Percentiles rank a stretch among this genome's conserved stretches.
These are phyloP conservation scores for Sebastes variabilis DNA, from an alignment of 2,797 vertebrate species.

Conservation along the genomic window DNA sequence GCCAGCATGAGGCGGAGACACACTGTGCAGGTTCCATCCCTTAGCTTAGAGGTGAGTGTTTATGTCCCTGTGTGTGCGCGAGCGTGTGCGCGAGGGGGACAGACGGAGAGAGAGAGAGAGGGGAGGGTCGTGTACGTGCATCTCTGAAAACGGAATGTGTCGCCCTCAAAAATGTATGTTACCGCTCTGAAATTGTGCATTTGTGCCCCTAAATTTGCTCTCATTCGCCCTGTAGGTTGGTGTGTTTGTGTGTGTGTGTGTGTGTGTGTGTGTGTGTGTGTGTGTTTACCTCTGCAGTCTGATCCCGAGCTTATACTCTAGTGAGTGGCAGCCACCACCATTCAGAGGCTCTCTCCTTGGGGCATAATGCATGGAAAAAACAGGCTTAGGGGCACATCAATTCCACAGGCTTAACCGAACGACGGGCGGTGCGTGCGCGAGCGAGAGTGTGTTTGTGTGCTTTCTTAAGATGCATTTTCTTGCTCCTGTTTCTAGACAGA, in stretches of 20 bases:
- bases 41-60: constrained; percentile 72
- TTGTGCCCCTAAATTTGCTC: constrained; percentile 37
- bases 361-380: constrained; percentile 73
- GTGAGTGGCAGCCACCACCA: constrained; percentile 66
- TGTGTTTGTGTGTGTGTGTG: neutral
- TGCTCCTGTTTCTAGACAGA: constrained; percentile 45
- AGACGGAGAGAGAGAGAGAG: neutral
- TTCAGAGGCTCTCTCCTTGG: constrained; percentile 65
- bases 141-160: constrained; percentile 6
- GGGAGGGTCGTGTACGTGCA: neutral
- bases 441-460: neutral
- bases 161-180: constrained; percentile 27
- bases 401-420: constrained; percentile 71
- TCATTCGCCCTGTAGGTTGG: constrained; percentile 1
- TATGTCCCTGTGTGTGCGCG: constrained; percentile 24
- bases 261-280: neutral
- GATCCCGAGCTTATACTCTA: constrained; percentile 70
- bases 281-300: constrained; percentile 60
- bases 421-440: neutral
- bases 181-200: constrained; percentile 46
- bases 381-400: constrained; percentile 76
- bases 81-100: neutral
- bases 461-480: constrained; percentile 46
- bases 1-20: constrained; percentile 73
- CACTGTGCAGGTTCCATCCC: constrained; percentile 72